Base-by-base conservation (phyloP, 2,113 vertebrate species). In the Campylomormyrus numenius region DNA sequence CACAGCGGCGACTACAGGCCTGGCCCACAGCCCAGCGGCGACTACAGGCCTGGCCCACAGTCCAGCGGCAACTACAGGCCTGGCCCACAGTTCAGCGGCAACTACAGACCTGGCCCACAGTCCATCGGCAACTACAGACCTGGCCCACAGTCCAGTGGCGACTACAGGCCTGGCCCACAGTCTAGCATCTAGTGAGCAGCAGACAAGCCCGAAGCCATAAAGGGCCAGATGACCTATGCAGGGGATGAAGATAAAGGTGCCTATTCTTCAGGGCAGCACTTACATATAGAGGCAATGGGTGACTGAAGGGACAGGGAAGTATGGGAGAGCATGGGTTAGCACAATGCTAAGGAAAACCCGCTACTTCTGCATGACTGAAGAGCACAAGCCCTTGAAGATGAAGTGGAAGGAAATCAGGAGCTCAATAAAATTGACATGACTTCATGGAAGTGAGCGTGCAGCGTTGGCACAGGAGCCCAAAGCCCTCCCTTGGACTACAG, bases 201-300 rank as follows among this genome's bases (percentile, higher is more conserved):
- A 50, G 27, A 5, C n/a, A 13, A 21, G n/a, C 48, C 19, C 52
- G 91, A 87, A 46, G 89, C 66, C 42, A 88, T 50, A 88, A 70
- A 35, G 53, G 62, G 62, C 62, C n/a, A 27, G 27, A 70, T 2
- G 3, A 74, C 27, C 9, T 3, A 74, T 74, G 27, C 66, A 74
- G 3, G 66, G 9, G 66, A 74, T 74, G n/a, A 27, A 27, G 3
- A 27, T 74, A 74, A 74, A 74, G 66, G 13, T 35, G 13, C 66
- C 31, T 13, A 17, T 74, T 21, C 5, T 42, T 19, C 46, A 85
- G 84, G 66, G 86, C 56, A 24, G 50, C 15, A 88, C 90, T 89
- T 90, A 83, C 90, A 90, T 86, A 90, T 92, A 83, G 48, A 89
- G 77, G 89, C 92, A 90, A 88, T 90, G 62, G 92, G 90, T 86